These are phyloP conservation scores for Tetrax tetrax DNA, from an alignment of 2,113 vertebrate genomes.

Conservation along the genomic window DNA sequence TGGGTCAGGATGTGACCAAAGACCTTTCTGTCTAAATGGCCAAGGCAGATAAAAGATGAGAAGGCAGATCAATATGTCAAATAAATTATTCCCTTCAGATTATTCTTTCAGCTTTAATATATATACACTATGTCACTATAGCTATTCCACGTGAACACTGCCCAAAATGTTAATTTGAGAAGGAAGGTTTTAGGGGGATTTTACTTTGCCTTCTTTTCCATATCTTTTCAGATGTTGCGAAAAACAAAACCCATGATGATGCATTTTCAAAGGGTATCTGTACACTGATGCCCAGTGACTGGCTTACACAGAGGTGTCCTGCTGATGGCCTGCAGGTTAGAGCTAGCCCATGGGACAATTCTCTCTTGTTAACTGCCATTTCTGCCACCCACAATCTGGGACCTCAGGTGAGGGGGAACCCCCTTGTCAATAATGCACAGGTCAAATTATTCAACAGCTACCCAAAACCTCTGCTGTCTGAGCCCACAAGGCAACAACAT, in stretches of 20 bases:
- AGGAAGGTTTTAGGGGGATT: neutral
- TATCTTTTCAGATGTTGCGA: neutral
- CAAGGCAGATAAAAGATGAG: neutral
- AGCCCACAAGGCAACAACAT: rapidly evolving
- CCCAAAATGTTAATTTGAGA: neutral
- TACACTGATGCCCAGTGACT: rapidly evolving
- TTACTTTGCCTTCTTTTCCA: neutral
- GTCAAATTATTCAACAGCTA: neutral
- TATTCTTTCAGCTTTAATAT: neutral
- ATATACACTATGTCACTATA: neutral
- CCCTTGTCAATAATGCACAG: neutral
- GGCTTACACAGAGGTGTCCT: neutral
- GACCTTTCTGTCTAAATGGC: neutral
- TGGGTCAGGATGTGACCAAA: neutral
- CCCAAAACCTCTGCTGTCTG: neutral
- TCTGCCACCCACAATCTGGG: neutral
- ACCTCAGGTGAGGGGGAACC: neutral
- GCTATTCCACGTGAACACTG: neutral
- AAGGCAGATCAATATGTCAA: neutral
- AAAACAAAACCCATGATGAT: neutral
- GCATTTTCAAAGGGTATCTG: neutral
- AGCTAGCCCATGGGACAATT: neutral
- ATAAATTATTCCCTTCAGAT: neutral
- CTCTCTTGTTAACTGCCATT: neutral
- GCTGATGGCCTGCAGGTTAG: neutral